Conservation (phyloP, 2,797 vertebrate species). For the Bradypodion pumilum region DNA sequence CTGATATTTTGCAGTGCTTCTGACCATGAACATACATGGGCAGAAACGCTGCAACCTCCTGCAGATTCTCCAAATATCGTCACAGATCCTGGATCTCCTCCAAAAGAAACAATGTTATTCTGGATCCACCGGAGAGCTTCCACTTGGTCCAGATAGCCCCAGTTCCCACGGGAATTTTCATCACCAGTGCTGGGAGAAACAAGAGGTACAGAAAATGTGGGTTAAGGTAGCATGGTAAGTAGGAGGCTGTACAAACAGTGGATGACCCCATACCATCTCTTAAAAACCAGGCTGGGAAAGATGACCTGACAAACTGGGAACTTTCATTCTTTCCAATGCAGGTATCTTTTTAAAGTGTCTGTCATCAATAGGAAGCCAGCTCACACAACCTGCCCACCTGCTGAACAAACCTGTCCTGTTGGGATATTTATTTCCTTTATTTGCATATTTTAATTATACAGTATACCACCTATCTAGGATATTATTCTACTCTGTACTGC, state of each 20-base stretch:
- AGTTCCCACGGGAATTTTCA: conserved; percentile 79
- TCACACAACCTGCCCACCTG: no score
- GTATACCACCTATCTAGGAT: no score
- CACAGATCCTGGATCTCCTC: conserved; percentile 72
- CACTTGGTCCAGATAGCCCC: conserved; percentile 84
- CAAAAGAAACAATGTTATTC: conserved; percentile 79
- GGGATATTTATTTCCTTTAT: no score
- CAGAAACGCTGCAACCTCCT: conserved; percentile 78
- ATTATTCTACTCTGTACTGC: no score
- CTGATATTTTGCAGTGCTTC: not conserved
- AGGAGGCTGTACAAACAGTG: no score
- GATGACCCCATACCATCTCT: no score
- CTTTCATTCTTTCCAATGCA: no score
- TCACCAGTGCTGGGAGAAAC: conserved; percentile 77
- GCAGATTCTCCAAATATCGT: conserved; percentile 83
- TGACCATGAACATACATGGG: conserved; percentile 67
- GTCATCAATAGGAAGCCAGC: no score
- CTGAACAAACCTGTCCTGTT: no score
- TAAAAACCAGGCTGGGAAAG: not conserved
- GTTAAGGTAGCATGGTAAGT: not conserved
- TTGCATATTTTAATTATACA: no score
- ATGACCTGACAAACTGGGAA: no score
- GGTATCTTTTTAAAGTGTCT: not conserved
- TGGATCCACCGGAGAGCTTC: conserved; percentile 82
- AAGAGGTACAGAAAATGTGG: not conserved